phyloP scores from a whole-genome alignment of 2,888 invertebrate genomes.

The Drosophila eohydei region DNA sequence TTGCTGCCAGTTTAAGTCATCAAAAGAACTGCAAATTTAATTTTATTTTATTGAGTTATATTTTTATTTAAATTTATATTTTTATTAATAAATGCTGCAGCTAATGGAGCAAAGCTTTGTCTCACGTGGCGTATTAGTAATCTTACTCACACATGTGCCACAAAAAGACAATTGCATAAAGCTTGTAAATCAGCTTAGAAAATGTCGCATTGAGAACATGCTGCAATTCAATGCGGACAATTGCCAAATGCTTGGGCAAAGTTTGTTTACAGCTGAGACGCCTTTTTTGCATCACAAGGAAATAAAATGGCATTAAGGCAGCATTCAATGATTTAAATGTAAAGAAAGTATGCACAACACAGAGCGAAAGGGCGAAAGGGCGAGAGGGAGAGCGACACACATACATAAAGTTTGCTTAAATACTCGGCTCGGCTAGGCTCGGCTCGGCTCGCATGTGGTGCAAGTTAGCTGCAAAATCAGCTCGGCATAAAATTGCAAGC shows the following conservation, averaged over 20 bases:
- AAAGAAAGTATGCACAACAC: slow-evolving; percentile 13
- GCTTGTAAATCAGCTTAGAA: slow-evolving; percentile 23
- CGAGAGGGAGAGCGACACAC: not conserved
- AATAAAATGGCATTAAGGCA: slow-evolving; percentile 49
- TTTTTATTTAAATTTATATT: too few relatives aligned
- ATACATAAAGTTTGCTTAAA: slow-evolving; percentile 47
- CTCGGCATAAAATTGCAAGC: slow-evolving; percentile 62
- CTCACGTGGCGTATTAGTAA: not conserved
- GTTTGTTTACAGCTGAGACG: slow-evolving; percentile 43
- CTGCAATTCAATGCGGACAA: slow-evolving; percentile 35
- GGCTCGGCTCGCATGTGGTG: slow-evolving; percentile 43
- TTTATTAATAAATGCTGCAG: not conserved
- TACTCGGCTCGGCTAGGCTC: slow-evolving; percentile 50
- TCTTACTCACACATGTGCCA: not conserved
- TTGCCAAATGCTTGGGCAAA: slow-evolving; percentile 27
- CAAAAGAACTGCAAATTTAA: not conserved
- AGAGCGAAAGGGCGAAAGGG: not conserved
- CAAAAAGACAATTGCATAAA: not conserved
- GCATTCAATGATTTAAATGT: slow-evolving; percentile 53
- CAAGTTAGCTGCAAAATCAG: slow-evolving; percentile 62
- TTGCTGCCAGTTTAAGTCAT: not conserved
- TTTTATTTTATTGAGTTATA: not conserved
- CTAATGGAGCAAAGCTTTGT: not conserved
- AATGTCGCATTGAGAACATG: slow-evolving; percentile 29
- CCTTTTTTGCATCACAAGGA: slow-evolving; percentile 20